phyloP scores from a whole-genome alignment of 2,113 vertebrate genomes.

The Cyanoliseus patagonus region DNA sequence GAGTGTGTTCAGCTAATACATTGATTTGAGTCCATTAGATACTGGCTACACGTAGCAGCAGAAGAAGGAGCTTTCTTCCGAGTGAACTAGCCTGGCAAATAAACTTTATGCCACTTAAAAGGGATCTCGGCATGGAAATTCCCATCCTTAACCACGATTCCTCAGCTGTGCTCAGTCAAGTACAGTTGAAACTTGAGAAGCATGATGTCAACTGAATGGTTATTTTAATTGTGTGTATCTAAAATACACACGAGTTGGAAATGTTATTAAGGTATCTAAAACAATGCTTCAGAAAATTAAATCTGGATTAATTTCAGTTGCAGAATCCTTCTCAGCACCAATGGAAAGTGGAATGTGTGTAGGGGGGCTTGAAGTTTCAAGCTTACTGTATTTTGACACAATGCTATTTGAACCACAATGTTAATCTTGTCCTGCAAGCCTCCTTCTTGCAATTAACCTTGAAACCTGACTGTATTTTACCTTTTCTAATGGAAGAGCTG shows the following conservation, averaged over 20 bases:
- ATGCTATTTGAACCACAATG: background rate
- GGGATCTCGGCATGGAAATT: background rate
- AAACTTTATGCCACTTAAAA: background rate
- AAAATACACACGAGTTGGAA: background rate
- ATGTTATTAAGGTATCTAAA: background rate
- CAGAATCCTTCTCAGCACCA: background rate
- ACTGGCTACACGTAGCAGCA: background rate
- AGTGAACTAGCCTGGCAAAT: background rate
- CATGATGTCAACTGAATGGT: background rate
- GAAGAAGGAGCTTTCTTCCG: background rate
- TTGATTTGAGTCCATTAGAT: background rate
- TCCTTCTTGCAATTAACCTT: background rate
- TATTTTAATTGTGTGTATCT: background rate
- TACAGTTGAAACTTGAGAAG: background rate
- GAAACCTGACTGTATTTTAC: background rate
- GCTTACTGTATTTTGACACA: background rate
- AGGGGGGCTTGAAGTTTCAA: background rate
- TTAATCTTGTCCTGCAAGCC: background rate
- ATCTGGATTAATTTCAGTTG: background rate
- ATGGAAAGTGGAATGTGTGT: background rate
- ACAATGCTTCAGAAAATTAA: background rate
- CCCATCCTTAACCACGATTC: background rate
- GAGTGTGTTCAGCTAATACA: background rate
- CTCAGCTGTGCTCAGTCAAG: background rate
- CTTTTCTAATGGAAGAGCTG: background rate